phyloP scores from a whole-genome alignment of 2,113 vertebrate species.

The Oryzias javanicus region DNA sequence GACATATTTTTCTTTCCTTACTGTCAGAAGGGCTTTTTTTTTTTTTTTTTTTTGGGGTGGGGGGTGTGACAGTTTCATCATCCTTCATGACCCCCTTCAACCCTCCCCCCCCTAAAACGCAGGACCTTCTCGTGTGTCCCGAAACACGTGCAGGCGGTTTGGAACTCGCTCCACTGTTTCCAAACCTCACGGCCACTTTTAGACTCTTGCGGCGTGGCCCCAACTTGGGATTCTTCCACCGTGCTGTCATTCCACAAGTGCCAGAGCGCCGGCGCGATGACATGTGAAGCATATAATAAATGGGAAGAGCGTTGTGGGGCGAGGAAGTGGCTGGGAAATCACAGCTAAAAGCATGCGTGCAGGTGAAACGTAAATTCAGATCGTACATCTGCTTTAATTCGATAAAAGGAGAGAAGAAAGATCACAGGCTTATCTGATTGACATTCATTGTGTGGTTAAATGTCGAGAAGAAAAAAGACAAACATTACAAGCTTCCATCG shows the following conservation, averaged over 20 bases:
- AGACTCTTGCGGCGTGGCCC: constrained; percentile 26
- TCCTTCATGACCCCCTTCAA: constrained; percentile 26
- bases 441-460: constrained; percentile 7
- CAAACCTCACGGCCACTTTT: constrained; percentile 50
- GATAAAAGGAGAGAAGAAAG: not conserved
- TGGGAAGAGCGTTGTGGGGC: constrained; percentile 49
- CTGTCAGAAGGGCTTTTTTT: constrained; percentile 1
- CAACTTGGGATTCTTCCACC: constrained; percentile 44
- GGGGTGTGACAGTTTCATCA: constrained; percentile 42
- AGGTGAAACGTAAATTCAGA: not conserved
- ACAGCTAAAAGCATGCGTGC: too few relatives aligned
- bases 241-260: constrained; percentile 65
- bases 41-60: too few relatives aligned
- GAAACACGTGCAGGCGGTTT: constrained; percentile 51
- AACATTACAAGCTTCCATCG: not conserved
- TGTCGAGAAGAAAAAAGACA: not conserved
- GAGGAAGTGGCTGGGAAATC: constrained; percentile 3
- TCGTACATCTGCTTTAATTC: not conserved
- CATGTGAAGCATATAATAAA: constrained; percentile 38
- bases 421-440: constrained; percentile 1
- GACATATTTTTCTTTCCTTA: constrained; percentile 29
- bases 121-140: constrained; percentile 55
- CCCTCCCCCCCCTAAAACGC: constrained; percentile 30
- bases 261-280: constrained; percentile 45
- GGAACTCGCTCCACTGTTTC: constrained; percentile 55